Conservation (phyloP, 2,113 vertebrate species). For the Galbula dea region DNA sequence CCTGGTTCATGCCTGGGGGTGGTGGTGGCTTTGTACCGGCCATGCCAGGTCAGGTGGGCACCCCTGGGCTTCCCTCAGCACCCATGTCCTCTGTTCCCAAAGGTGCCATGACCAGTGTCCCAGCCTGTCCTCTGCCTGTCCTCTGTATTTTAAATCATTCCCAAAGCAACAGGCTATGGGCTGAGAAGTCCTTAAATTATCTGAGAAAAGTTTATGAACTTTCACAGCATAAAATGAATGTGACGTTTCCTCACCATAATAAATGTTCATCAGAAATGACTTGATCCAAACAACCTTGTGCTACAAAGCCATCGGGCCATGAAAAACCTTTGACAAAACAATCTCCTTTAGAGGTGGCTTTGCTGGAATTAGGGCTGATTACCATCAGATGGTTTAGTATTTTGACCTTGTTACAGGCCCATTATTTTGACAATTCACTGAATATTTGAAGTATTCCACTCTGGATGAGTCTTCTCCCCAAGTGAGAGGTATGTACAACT, state of each 20-base stretch:
- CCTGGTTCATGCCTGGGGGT: fast-evolving
- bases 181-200: not conserved
- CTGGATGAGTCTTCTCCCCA: not conserved
- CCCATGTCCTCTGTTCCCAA: fast-evolving
- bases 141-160: not conserved
- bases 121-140: not conserved
- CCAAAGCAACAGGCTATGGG: not conserved
- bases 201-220: not conserved
- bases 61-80: not conserved
- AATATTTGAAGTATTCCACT: not conserved
- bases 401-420: not conserved
- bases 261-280: constrained; percentile 49
- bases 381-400: not conserved
- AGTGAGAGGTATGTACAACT: not conserved
- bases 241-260: constrained; percentile 35
- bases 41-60: fast-evolving
- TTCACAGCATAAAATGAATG: not conserved
- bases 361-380: constrained; percentile 51
- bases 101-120: fast-evolving
- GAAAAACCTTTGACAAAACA: constrained; percentile 61
- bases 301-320: constrained; percentile 4
- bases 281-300: constrained; percentile 56
- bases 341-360: constrained; percentile 24
- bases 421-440: constrained; percentile 9
- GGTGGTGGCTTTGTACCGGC: fast-evolving